phyloP scores from a whole-genome alignment of 2,888 invertebrate species.

The Acanthoscelides obtectus region DNA sequence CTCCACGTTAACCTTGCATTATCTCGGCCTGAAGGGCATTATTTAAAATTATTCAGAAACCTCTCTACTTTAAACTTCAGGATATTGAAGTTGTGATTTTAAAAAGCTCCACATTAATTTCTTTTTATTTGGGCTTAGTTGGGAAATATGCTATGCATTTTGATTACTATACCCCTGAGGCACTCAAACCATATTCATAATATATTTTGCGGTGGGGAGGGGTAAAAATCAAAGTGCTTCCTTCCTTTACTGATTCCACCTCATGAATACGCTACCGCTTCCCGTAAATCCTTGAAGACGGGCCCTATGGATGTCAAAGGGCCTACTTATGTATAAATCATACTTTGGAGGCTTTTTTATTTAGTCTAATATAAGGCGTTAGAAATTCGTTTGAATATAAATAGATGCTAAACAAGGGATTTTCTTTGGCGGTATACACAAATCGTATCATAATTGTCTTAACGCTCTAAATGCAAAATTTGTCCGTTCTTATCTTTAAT shows the following conservation, averaged over 20 bases:
- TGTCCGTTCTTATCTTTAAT: no score
- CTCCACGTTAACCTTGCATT: background rate
- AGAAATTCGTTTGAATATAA: constrained; percentile 6
- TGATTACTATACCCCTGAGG: constrained; percentile 42
- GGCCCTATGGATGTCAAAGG: constrained; percentile 35
- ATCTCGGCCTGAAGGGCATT: background rate
- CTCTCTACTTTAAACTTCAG: constrained; percentile 1
- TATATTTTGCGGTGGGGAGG: constrained; percentile 23
- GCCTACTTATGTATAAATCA: constrained; percentile 38
- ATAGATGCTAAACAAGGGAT: constrained; percentile 2
- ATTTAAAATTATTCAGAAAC: background rate
- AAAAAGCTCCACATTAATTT: constrained; percentile 33
- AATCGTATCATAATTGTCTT: no score
- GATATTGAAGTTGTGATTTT: constrained; percentile 14
- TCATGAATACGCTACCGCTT: constrained; percentile 42
- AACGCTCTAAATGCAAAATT: no score
- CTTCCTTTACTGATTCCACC: constrained; percentile 37
- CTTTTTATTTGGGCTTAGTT: constrained; percentile 40
- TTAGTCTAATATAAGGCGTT: constrained; percentile 21
- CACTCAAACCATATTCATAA: constrained; percentile 46
- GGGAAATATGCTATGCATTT: constrained; percentile 45
- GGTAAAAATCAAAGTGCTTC: constrained; percentile 47
- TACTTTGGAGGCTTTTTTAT: constrained; percentile 35
- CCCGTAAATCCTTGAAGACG: constrained; percentile 38
- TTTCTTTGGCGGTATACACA: constrained; percentile 6